Evolutionary conservation across 1,140 invertebrate genomes (phyloP).

Genomic region (Myzus persicae): DNA sequence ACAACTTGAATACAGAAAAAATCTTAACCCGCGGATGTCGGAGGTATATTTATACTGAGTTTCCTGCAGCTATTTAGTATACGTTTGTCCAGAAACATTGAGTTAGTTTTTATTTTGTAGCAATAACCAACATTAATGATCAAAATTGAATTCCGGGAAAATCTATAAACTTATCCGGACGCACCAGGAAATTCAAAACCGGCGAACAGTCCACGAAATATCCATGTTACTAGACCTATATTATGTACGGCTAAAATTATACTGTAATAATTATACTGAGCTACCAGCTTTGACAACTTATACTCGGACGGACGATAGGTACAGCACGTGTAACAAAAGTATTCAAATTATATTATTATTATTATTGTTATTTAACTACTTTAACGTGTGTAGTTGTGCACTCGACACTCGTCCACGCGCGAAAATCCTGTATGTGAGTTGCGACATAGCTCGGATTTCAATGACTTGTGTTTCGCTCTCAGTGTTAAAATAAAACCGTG

Average conservation of each 20-base stretch:
- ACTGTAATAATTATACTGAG: not conserved
- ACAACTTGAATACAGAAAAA: not conserved
- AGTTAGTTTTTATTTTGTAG: too few relatives aligned
- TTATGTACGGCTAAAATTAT: not conserved
- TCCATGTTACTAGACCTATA: too few relatives aligned
- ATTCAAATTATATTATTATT: not conserved
- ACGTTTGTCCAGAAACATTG: too few relatives aligned
- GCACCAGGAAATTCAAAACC: not conserved
- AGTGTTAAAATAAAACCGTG: not conserved
- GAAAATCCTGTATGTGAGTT: not conserved
- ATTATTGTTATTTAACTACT: not conserved
- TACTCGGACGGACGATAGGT: not conserved
- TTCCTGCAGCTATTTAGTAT: too few relatives aligned
- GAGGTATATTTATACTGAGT: too few relatives aligned
- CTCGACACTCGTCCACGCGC: not conserved
- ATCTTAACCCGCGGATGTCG: too few relatives aligned
- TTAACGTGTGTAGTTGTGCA: not conserved
- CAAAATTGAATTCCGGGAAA: too few relatives aligned
- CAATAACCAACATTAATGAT: too few relatives aligned
- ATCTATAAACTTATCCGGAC: not conserved
- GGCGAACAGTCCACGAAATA: not conserved
- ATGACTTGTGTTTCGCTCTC: not conserved
- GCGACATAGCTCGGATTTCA: not conserved
- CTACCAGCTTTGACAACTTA: not conserved
- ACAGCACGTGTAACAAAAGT: not conserved